Percentiles rank a stretch among this genome's conserved stretches.
phyloP scores from a whole-genome alignment of 1,140 invertebrate genomes.

The Drosophila trapezifrons region DNA sequence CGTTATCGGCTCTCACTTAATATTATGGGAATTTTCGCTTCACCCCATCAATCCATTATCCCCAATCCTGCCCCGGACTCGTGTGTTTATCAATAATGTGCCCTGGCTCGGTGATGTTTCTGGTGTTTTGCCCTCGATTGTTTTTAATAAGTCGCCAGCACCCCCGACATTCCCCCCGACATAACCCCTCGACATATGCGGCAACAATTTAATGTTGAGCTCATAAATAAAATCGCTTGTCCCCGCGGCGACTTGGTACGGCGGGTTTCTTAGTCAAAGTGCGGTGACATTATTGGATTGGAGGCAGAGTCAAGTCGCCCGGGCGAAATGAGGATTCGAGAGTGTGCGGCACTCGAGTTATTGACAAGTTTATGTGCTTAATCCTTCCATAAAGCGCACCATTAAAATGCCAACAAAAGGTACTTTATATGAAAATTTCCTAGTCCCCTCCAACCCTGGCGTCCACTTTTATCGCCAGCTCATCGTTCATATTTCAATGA shows the following conservation, averaged over 20 bases:
- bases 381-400: constrained; percentile 80
- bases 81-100: constrained; percentile 69
- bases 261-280: constrained; percentile 68
- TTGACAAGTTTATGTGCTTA: constrained; percentile 83
- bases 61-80: constrained; percentile 13
- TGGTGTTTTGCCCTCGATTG: constrained; percentile 47
- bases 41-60: constrained; percentile 43
- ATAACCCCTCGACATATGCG: constrained; percentile 57
- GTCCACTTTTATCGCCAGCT: constrained; percentile 69
- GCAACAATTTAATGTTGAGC: constrained; percentile 74
- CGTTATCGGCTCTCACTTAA: constrained; percentile 38
- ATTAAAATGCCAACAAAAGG: constrained; percentile 83
- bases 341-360: constrained; percentile 71
- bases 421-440: constrained; percentile 83
- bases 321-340: constrained; percentile 30
- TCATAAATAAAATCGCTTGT: constrained; percentile 77
- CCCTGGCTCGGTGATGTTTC: constrained; percentile 26
- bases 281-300: constrained; percentile 74
- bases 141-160: constrained; percentile 71
- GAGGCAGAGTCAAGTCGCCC: constrained; percentile 26
- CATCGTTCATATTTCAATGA: constrained; percentile 78
- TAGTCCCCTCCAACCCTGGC: constrained; percentile 28
- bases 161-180: constrained; percentile 13
- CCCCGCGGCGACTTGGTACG: constrained; percentile 21
- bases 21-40: constrained; percentile 39